Conservation (phyloP, 2,888 invertebrate genomes). For the Eulithis prunata region DNA sequence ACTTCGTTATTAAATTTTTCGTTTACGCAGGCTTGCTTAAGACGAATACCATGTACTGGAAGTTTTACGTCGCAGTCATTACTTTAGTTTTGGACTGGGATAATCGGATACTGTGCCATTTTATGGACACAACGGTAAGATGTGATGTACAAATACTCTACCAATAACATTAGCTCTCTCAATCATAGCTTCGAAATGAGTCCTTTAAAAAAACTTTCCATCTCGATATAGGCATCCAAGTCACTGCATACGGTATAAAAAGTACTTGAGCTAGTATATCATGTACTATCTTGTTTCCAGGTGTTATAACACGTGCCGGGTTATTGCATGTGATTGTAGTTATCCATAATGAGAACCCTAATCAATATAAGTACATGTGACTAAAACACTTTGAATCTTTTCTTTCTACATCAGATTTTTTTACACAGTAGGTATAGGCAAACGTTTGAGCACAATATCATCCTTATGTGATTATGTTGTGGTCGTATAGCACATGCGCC, state of each 20-base stretch:
- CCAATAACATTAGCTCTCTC: background rate
- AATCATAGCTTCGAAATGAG: background rate
- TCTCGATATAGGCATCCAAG: background rate
- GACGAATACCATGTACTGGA: constrained; percentile 59
- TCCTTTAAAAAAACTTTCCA: background rate
- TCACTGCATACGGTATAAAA: background rate
- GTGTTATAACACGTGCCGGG: constrained; percentile 19
- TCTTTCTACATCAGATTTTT: background rate
- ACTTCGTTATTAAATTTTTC: constrained; percentile 55
- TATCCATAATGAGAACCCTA: background rate
- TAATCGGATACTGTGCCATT: constrained; percentile 48
- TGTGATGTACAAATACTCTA: constrained; percentile 2
- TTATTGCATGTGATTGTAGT: background rate
- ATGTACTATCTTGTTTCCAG: constrained; percentile 5
- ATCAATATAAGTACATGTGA: background rate
- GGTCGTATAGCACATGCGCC: too few species aligned
- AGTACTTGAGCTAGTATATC: background rate
- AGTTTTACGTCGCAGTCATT: constrained; percentile 54
- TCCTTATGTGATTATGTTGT: too few species aligned
- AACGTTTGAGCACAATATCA: too few species aligned
- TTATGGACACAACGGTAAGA: constrained; percentile 60
- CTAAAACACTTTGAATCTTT: background rate
- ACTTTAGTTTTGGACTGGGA: constrained; percentile 55
- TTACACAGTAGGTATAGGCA: too few species aligned
- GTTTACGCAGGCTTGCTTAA: constrained; percentile 52